A percentile compares a stretch with the other conserved stretches of the same genome.
phyloP scores from a whole-genome alignment of 2,797 vertebrate species.

The Centroberyx gerrardi region DNA sequence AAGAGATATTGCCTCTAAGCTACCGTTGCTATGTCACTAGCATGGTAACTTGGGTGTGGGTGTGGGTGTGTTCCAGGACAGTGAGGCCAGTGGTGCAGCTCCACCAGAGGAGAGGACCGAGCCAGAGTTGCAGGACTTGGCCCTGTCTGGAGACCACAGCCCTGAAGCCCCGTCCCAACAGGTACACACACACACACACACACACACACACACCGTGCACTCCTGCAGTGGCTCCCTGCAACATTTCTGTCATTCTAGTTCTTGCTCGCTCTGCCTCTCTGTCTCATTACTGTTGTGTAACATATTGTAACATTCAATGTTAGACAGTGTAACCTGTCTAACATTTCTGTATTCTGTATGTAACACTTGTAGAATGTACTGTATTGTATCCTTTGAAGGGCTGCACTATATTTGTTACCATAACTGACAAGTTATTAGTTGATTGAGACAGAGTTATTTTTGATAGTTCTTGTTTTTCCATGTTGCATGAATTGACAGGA shows the following conservation, averaged over 20 bases:
- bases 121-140: conserved; percentile 81
- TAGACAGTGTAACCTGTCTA: neutral
- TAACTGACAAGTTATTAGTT: neutral
- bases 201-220: neutral
- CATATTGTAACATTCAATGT: neutral
- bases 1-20: too few relatives aligned
- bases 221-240: neutral
- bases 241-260: neutral
- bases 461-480: neutral
- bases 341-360: neutral
- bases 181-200: conserved; percentile 62
- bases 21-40: conserved; percentile 2
- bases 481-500: neutral
- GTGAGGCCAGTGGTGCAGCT: conserved; percentile 77
- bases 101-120: conserved; percentile 80
- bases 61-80: conserved; percentile 75
- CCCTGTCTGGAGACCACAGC: conserved; percentile 82
- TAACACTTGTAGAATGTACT: too few relatives aligned
- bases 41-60: neutral
- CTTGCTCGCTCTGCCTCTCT: neutral
- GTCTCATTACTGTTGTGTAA: neutral
- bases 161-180: conserved; percentile 76
- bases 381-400: neutral
- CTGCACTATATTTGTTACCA: neutral
- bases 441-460: neutral